Conservation (phyloP, 2,113 vertebrate species). For the Piaya cayana region DNA sequence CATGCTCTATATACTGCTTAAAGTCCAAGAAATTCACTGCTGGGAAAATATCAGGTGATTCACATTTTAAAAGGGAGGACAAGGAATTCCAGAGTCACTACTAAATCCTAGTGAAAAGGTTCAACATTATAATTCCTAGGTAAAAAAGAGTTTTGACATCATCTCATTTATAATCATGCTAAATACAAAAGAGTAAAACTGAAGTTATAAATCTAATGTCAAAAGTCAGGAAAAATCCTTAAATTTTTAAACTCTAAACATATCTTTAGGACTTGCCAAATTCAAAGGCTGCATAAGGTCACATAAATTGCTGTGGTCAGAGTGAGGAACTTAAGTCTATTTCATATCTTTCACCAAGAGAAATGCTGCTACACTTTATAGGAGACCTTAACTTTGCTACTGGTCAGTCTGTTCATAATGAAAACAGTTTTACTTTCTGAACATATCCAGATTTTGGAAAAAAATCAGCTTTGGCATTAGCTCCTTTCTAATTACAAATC, state of each 20-base stretch:
- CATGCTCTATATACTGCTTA: not conserved
- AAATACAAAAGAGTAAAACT: not conserved
- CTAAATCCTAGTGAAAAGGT: not conserved
- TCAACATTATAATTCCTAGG: not conserved
- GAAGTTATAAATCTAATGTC: not conserved
- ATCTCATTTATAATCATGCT: not conserved
- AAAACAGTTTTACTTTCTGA: not conserved
- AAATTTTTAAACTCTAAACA: not conserved
- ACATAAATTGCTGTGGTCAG: not conserved
- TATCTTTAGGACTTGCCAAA: not conserved
- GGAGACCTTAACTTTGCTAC: slow-evolving; percentile 3
- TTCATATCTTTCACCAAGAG: not conserved
- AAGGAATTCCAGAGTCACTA: not conserved
- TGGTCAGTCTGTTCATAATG: not conserved
- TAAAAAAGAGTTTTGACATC: not conserved
- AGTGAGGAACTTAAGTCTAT: not conserved
- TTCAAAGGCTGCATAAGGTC: not conserved
- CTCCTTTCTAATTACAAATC: slow-evolving; percentile 11
- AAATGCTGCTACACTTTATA: not conserved
- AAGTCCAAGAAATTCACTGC: not conserved
- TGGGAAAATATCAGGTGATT: not conserved
- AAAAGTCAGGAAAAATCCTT: not conserved
- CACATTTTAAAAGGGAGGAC: not conserved
- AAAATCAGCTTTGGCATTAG: not conserved
- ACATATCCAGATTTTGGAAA: not conserved